Evolutionary conservation across 2,113 vertebrate species (phyloP), one percentile per base, ranked within the genome.

Genomic region (Podarcis muralis): DNA sequence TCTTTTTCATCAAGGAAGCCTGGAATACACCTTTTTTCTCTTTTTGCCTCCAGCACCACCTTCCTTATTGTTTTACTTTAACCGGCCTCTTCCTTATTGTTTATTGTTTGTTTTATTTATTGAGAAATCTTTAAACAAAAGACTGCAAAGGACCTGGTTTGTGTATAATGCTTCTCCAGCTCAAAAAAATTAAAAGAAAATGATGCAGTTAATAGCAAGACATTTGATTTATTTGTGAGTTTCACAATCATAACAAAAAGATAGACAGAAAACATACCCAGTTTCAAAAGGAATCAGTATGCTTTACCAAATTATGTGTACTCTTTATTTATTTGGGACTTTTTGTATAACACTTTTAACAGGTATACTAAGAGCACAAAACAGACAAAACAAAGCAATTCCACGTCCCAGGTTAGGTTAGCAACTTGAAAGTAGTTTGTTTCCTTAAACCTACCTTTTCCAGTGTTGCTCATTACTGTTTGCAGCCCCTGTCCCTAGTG

Each of bases 101-200:
- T 96, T 96, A 96, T 96, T 96, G 81, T 96, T 96, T 97, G 97
- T 97, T 96, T 98, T 99, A 99, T 99, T 99, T 99, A 99, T 99
- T 98, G 98, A 98, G 97, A 98, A 96, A 96, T 98, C 97, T 98
- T 98, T 97, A 96, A 97, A 87, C 90, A 94, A 89, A 95, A 91
- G 91, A 96, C 91, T 88, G 91, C 95, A 95, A 91, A 81, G 40
- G 90, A 82, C 94, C 95, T 95, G 91, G 30, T 53, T 53, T 53
- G 48, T 97, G 95, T 97, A 92, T 91, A 88, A 92, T 68, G 89
- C 94, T 89, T 90, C 92, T 94, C 92, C 90, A 87, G 93, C 94
- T 93, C 84, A 89, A 91, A 93, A 93, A 93, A 96, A 97, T 97
- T 12, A 15, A 59, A 83, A 97, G 97, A 92, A 91, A 62, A 57